phyloP scores from a whole-genome alignment of 2,113 vertebrate genomes.

The Halcyon malimbica region DNA sequence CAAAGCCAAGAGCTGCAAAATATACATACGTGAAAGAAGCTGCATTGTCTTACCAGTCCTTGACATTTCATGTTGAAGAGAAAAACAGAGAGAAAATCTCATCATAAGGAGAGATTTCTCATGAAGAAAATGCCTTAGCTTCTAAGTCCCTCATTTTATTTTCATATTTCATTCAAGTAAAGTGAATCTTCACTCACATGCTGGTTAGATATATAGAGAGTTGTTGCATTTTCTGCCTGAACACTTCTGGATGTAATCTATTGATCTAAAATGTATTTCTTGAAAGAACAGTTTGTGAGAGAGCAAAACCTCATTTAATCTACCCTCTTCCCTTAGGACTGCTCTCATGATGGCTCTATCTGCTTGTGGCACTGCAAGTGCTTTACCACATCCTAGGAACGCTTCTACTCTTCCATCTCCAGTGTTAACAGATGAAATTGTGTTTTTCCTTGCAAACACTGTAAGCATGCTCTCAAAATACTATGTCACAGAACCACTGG shows the following conservation, averaged over 20 bases:
- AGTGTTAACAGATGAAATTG: not conserved
- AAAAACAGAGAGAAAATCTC: not conserved
- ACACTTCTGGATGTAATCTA: not conserved
- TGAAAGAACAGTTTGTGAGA: not conserved
- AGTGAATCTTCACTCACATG: not conserved
- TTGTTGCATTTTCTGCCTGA: not conserved
- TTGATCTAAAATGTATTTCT: not conserved
- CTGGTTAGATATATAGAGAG: not conserved
- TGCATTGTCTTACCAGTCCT: not conserved
- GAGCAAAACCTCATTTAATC: slow-evolving; percentile 3
- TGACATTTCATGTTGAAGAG: not conserved
- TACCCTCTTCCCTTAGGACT: not conserved
- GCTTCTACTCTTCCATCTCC: not conserved
- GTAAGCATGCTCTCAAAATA: not conserved
- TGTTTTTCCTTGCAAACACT: not conserved
- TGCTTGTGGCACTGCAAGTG: not conserved
- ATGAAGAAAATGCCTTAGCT: not conserved
- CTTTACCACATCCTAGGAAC: not conserved
- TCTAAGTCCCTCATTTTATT: not conserved
- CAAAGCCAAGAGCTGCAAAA: not conserved
- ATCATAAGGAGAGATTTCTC: not conserved
- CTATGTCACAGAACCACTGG: not conserved
- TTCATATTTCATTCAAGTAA: not conserved
- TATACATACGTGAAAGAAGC: not conserved
- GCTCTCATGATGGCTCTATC: not conserved